Evolutionary conservation across 2,113 vertebrate genomes (phyloP), one percentile per base, ranked within the genome.

Genomic region (Pterocles orientalis): DNA sequence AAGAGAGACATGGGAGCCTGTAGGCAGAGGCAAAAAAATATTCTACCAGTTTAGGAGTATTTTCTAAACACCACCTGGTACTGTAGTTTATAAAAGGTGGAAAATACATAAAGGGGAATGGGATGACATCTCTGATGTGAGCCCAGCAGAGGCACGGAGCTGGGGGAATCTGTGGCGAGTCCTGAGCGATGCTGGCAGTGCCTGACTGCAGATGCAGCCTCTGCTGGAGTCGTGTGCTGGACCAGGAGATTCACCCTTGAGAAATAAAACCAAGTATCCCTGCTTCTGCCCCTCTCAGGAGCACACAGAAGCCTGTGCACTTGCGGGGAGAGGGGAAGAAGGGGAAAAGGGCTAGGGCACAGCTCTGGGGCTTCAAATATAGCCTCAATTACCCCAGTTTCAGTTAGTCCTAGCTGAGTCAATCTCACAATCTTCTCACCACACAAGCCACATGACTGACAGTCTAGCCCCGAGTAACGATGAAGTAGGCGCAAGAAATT

Each of bases 401-500:
- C 0, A 0, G 26, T 68, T 89, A 56, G 7, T 64, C 58, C 43
- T 43, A 29, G 34, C 24, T 39, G 29, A 78, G 34, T 53, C 71
- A 72, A 71, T 45, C 50, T 23, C 69, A 36, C 14, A 12, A 10
- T 51, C 51, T 75, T 20, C 69, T 61, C 61, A 53, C 65, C n/a
- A 10, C 61, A 79, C 76, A 48, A 83, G 47, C 58, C 39, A 69
- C 34, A 13, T n/a, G 65, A 91, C 53, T 80, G 76, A 75, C 85
- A 57, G 41, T 47, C 57, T 61, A 81, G 77, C 70, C 53, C 31
- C 0, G 0, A 82, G 83, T 45, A 88, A 92, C 0, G 0, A 75
- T 18, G 14, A 75, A 82, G 48, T 16, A 88, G 45, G 50, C 34
- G 18, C 47, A 84, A 95, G 72, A 92, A 88, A 50, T 71, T 60